phyloP scores from a whole-genome alignment of 2,113 vertebrate species.

The Alectura lathami region DNA sequence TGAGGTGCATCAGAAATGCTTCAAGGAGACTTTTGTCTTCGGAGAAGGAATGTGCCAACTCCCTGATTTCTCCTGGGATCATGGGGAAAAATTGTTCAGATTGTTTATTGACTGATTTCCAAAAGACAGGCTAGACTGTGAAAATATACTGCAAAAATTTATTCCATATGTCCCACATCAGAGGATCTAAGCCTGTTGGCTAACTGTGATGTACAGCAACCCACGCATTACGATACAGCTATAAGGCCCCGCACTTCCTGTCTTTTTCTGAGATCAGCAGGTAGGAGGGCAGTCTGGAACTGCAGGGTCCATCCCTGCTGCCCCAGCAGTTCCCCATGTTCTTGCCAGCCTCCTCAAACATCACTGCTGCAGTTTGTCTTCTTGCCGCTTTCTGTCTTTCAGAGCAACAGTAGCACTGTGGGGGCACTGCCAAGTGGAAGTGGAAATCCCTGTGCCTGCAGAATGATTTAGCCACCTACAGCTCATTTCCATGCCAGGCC shows the following conservation, averaged over 20 bases:
- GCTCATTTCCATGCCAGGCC: background rate
- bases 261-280: background rate
- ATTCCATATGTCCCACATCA: background rate
- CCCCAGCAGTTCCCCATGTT: background rate
- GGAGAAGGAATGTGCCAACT: background rate
- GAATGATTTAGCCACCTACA: background rate
- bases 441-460: background rate
- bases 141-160: background rate
- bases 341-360: background rate
- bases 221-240: background rate
- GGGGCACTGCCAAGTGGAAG: background rate
- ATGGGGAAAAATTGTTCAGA: background rate
- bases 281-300: background rate
- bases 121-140: background rate
- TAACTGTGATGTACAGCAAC: background rate
- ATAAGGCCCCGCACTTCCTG: background rate
- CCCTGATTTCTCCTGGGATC: background rate
- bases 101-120: background rate
- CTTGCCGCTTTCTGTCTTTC: background rate
- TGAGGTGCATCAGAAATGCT: background rate
- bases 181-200: background rate
- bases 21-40: background rate
- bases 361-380: background rate
- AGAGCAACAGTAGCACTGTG: background rate
- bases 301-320: background rate